phyloP scores from a whole-genome alignment of 53 echinoderm and acorn worm genomes.

The Echinometra lucunter region DNA sequence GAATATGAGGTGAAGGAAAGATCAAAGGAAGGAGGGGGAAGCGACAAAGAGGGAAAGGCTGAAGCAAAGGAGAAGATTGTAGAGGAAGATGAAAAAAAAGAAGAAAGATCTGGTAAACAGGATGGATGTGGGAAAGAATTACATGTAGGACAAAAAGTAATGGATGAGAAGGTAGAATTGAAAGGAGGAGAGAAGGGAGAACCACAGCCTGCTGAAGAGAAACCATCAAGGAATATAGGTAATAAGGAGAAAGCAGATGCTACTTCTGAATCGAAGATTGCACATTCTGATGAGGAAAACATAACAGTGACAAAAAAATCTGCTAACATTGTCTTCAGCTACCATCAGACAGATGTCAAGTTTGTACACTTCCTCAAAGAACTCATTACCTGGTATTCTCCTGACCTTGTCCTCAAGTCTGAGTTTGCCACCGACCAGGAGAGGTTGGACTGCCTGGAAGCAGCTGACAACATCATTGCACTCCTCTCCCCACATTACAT shows the following conservation, averaged over 20 bases:
- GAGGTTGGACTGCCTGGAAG: slow-evolving; percentile 79
- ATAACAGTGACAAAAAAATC: background rate
- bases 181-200: slow-evolving; percentile 1
- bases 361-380: slow-evolving; percentile 69
- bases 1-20: background rate
- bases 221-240: background rate
- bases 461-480: slow-evolving; percentile 74
- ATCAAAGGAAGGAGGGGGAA: background rate
- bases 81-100: slow-evolving; percentile 27
- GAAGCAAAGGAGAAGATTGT: background rate
- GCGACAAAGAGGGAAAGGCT: background rate
- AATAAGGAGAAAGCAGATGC: background rate
- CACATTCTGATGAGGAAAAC: background rate
- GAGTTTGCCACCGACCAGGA: slow-evolving; percentile 73
- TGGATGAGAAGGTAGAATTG: background rate
- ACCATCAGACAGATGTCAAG: slow-evolving; percentile 77
- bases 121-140: background rate
- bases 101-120: background rate
- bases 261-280: background rate
- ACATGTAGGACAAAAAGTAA: too few relatives aligned
- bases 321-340: slow-evolving; percentile 79
- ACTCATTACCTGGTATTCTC: slow-evolving; percentile 53
- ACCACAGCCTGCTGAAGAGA: background rate
- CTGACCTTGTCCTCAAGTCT: slow-evolving; percentile 64
- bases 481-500: slow-evolving; percentile 89